phyloP scores from a whole-genome alignment of 1,140 invertebrate genomes.

The Drosophila dunni region DNA sequence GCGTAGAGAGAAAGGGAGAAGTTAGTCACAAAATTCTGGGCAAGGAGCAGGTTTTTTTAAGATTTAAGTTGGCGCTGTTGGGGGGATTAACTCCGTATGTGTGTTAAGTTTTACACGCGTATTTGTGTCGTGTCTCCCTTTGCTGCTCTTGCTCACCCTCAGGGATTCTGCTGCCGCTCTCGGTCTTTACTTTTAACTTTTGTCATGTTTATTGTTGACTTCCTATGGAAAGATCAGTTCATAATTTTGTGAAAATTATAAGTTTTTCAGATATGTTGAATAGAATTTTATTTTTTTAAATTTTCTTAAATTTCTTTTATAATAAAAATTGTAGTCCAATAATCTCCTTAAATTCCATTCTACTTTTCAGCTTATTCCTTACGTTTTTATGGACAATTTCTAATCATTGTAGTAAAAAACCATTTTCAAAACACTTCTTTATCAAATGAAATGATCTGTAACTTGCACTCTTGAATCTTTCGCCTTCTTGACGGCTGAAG shows the following conservation, averaged over 20 bases:
- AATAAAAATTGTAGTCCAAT: too few species aligned
- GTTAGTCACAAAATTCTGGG: slow-evolving; percentile 38
- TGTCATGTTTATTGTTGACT: background rate
- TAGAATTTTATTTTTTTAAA: too few species aligned
- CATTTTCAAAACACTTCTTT: too few species aligned
- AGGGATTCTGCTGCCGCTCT: background rate
- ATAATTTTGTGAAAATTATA: too few species aligned
- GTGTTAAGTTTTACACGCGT: slow-evolving; percentile 16
- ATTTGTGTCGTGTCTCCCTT: slow-evolving; percentile 6
- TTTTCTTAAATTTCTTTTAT: too few species aligned
- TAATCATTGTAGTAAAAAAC: too few species aligned
- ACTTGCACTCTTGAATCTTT: slow-evolving; percentile 12
- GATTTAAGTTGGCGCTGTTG: slow-evolving; percentile 49
- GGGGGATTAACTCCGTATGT: slow-evolving; percentile 48
- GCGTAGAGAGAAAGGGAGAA: background rate
- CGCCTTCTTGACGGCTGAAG: background rate
- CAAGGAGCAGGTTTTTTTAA: slow-evolving; percentile 64
- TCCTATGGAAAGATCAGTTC: too few species aligned
- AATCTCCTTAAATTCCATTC: too few species aligned
- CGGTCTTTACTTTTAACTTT: background rate
- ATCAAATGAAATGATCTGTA: background rate
- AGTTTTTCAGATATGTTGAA: too few species aligned
- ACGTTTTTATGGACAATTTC: too few species aligned
- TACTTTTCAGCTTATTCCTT: too few species aligned
- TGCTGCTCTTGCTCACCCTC: background rate